Evolutionary conservation across 92 coral and sea anemone genomes (phyloP), one percentile per base, ranked within the genome.

Genomic region (Chrysogorgia sp.): DNA sequence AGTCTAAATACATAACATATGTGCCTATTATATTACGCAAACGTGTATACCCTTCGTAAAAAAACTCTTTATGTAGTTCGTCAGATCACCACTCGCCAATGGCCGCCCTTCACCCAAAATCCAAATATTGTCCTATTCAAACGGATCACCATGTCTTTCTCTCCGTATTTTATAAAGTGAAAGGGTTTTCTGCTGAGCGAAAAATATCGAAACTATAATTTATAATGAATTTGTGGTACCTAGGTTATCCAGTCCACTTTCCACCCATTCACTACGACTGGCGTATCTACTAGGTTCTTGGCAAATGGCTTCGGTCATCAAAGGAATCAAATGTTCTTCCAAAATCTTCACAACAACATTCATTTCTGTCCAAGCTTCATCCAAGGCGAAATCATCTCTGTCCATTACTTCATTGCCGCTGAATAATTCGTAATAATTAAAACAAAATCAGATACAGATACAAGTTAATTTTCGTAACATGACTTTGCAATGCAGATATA

Each of bases 301-400:
- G 8, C 50, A 72, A 55, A 72, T 72, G 5, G 58, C 66, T 55
- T 72, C 65, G 6, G 64, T 20, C 0, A 72, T 64, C 21, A 72
- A 31, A 55, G 79, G 79, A 12, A 72, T 41, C 3, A 72, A 34
- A 31, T 53, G 59, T 52, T 72, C 79, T 29, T 72, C 31, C 58
- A 72, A 22, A 56, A 72, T 19, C 23, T 52, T 53, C 28, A 56
- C 22, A 6, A 30, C 20, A 31, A 72, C 30, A 33, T 72, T 32
- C 79, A 72, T 72, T 56, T 72, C 63, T 12, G 25, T 34, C 79
- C 79, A 56, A 17, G 61, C 66, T 9, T 72, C 64, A 8, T 48
- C 50, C 43, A 72, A 49, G 33, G 79, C 61, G 50, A 72, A 43
- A 21, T 72, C 79, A 31, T 72, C 55, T 15, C 55, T 0, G 0